These are phyloP conservation scores for Drosophila santomea DNA, from an alignment of 1,140 invertebrate species.

Conservation along the genomic window DNA sequence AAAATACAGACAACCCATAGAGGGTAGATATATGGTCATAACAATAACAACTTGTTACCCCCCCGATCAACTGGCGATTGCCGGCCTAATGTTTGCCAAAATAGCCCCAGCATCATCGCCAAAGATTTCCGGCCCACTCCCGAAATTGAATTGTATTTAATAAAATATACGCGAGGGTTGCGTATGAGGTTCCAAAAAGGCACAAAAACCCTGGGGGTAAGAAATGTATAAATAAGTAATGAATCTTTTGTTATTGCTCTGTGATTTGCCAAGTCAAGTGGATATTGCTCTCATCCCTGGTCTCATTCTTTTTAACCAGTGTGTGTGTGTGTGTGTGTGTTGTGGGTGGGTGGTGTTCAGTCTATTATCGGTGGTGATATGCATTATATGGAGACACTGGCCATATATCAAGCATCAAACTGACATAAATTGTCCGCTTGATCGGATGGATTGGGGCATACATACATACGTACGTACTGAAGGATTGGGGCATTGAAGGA, in stretches of 20 bases:
- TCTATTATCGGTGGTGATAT: constrained; percentile 54
- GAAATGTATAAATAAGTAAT: constrained; percentile 77
- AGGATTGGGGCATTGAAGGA: neutral
- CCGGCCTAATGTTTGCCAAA: constrained; percentile 61
- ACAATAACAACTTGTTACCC: constrained; percentile 76
- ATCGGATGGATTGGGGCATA: constrained; percentile 10
- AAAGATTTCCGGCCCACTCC: constrained; percentile 3
- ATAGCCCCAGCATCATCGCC: constrained; percentile 60
- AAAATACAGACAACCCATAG: constrained; percentile 55
- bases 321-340: too few relatives aligned
- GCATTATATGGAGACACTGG: constrained; percentile 21
- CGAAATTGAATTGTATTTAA: constrained; percentile 81
- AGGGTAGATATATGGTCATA: constrained; percentile 46
- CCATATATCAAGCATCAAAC: constrained; percentile 69
- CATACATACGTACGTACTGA: too few relatives aligned
- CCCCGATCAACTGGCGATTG: constrained; percentile 28
- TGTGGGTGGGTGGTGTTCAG: constrained; percentile 7
- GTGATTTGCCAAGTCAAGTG: constrained; percentile 77
- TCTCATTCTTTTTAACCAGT: neutral
- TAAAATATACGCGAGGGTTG: constrained; percentile 71
- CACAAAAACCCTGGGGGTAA: neutral
- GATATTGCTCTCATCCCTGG: constrained; percentile 24
- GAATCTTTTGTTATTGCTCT: constrained; percentile 70
- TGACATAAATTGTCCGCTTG: constrained; percentile 75
- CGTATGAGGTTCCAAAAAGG: neutral